Evolutionary conservation across 2,888 invertebrate genomes (phyloP).

Genomic region (Oasisia sp.): DNA sequence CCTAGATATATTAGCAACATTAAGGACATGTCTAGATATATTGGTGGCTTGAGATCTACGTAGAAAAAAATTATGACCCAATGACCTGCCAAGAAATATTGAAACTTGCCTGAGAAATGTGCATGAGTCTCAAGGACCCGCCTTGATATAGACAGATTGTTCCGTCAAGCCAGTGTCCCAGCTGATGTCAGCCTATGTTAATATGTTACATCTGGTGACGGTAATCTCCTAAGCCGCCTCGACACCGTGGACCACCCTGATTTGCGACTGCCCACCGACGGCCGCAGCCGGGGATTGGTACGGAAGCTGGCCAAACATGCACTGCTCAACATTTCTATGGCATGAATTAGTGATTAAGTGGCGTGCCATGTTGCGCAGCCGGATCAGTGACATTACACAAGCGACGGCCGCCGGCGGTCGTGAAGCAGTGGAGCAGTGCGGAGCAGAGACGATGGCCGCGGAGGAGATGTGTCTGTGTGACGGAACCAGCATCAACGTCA

Average conservation of each 20-base stretch:
- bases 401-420: background rate
- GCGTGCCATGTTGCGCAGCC: background rate
- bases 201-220: background rate
- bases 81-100: background rate
- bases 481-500: background rate
- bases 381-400: background rate
- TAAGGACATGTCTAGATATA: background rate
- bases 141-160: background rate
- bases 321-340: conserved; percentile 5
- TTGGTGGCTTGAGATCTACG: background rate
- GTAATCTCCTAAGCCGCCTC: background rate
- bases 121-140: background rate
- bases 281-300: background rate
- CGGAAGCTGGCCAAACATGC: background rate
- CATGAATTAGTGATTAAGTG: conserved; percentile 4
- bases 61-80: background rate
- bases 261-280: background rate
- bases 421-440: too few relatives aligned
- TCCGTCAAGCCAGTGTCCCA: background rate
- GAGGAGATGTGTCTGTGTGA: background rate
- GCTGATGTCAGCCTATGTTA: background rate
- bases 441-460: background rate
- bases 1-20: background rate
- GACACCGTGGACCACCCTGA: background rate
- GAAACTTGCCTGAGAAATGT: background rate